Base-by-base conservation (phyloP, 2,797 vertebrate species). In the Telmatherina bonti region DNA sequence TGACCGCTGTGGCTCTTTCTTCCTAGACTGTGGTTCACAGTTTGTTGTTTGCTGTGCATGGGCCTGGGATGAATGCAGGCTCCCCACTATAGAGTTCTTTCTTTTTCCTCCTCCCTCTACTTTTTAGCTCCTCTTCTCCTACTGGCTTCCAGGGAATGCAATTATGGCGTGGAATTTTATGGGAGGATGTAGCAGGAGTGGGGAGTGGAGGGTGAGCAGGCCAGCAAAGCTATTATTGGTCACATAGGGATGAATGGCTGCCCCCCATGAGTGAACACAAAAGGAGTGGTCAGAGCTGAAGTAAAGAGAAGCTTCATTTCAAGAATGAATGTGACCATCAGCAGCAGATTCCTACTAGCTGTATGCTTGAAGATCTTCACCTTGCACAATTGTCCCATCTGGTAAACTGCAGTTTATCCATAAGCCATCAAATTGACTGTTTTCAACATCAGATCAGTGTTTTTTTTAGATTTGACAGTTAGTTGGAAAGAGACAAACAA, bases 21-120 rank as follows among this genome's bases (percentile, higher is more conserved):
- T 92, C 74, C 20, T 66, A 70, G 63, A 92, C 87, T 85, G 85
- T 68, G 88, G 87, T 88, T 91, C 59, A 78, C 88, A 91, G 88
- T 91, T 93, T 93, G 89, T 93, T 95, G 90, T 94, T 93, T 88
- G 93, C 87, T 79, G 91, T 94, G 91, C 84, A 93, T 86, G 87
- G 85, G 70, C 89, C 87, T 72, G 75, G 82, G 74, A 90, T 88
- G 89, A 87, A 95, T 95, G 92, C 91, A 84, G 89, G 70, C 72
- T 85, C 85, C 78, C 81, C 80, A 76, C 74, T 88, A 90, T 85
- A 85, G 84, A 85, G 76, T 49, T 74, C 87, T 87, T 89, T 91
- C 84, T 90, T 87, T 82, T 76, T 74, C 84, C 85, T 81, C 74
- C 80, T 85, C 73, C 86, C 76, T 87, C 80, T n/a, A 79, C 62